A percentile compares a stretch with the other conserved stretches of the same genome.
These are phyloP conservation scores for Melanerpes formicivorus DNA, from an alignment of 2,113 vertebrate genomes.

Conservation along the genomic window DNA sequence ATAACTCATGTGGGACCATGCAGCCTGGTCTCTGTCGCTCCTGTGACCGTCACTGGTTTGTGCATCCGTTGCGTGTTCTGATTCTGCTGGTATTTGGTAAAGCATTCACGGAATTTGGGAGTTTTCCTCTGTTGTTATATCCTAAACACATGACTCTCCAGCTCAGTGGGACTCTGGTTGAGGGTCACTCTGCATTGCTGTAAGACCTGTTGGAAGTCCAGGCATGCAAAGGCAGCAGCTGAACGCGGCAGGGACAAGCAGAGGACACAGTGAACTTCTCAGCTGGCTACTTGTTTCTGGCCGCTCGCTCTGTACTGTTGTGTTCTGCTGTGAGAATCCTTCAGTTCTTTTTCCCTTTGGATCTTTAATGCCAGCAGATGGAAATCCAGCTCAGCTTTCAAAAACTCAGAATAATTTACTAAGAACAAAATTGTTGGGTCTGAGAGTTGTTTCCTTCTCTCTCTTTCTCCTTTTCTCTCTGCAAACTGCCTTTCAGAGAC, in stretches of 20 bases:
- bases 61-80: fast-evolving
- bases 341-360: constrained; percentile 42
- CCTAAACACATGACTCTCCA: not conserved
- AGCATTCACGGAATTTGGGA: not conserved
- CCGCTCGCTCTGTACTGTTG: not conserved
- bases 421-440: constrained; percentile 76
- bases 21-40: not conserved
- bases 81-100: not conserved
- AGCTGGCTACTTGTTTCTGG: not conserved
- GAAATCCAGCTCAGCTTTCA: constrained; percentile 66
- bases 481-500: constrained; percentile 71
- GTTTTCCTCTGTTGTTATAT: not conserved
- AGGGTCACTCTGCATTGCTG: not conserved
- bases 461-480: constrained; percentile 57
- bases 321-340: constrained; percentile 35
- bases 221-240: not conserved
- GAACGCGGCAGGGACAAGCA: not conserved
- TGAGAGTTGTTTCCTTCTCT: constrained; percentile 59
- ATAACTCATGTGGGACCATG: not conserved
- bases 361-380: constrained; percentile 54
- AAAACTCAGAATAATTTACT: constrained; percentile 79
- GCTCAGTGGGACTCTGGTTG: not conserved
- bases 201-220: not conserved
- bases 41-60: not conserved
- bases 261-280: not conserved